Evolutionary conservation across 2,888 invertebrate species (phyloP).

Genomic region (Athrips mouffetella): DNA sequence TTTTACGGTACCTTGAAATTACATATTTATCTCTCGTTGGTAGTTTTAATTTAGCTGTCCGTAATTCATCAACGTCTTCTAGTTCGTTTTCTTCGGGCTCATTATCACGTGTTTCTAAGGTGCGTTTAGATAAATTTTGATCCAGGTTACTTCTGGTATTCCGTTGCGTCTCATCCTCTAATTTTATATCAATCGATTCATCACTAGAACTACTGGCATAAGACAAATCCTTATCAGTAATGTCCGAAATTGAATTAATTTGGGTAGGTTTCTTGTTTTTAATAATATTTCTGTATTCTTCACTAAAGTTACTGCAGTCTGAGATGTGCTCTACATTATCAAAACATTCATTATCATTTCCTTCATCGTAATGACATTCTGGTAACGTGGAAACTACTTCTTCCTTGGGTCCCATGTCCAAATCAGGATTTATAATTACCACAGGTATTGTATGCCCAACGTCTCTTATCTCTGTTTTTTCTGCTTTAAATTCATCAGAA

Average conservation of each 20-base stretch:
- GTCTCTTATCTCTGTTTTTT: not conserved
- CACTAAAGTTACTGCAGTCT: conserved; percentile 5
- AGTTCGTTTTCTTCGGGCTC: not conserved
- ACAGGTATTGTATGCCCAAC: not conserved
- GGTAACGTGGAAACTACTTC: not conserved
- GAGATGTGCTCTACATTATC: not conserved
- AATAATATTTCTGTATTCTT: not conserved
- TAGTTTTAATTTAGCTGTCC: conserved; percentile 1
- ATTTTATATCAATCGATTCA: too few species aligned
- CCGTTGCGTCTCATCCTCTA: not conserved
- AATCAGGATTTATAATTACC: not conserved
- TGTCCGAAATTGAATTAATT: not conserved
- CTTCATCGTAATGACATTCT: not conserved
- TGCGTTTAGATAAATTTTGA: not conserved
- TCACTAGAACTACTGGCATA: too few species aligned
- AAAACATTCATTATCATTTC: not conserved
- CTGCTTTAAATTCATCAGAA: not conserved
- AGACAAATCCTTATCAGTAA: too few species aligned
- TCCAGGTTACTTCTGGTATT: not conserved
- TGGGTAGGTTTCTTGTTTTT: not conserved
- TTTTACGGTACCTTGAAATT: not conserved
- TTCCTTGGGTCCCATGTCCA: not conserved
- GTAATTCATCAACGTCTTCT: not conserved
- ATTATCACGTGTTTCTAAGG: not conserved
- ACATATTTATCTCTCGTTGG: not conserved